Conservation (phyloP, 2,113 vertebrate species). For the Clarias macrocephalus region DNA sequence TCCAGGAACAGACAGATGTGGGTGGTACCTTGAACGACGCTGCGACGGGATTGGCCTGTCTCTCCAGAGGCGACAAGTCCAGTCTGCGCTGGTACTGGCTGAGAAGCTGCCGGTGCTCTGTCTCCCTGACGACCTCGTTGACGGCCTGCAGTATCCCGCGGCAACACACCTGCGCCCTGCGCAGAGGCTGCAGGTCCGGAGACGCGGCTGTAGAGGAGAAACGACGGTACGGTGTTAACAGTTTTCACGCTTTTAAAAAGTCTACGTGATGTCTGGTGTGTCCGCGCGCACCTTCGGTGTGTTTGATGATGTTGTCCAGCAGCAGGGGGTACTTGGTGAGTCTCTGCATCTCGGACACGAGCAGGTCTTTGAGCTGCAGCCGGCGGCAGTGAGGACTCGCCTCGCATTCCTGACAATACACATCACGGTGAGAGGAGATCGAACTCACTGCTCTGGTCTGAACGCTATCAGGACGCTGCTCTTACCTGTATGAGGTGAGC, state of each 20-base stretch:
- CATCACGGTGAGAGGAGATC: not conserved
- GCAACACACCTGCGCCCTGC: constrained; percentile 81
- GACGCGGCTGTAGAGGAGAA: constrained; percentile 68
- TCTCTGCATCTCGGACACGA: constrained; percentile 92
- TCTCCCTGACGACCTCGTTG: constrained; percentile 84
- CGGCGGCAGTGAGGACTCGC: constrained; percentile 88
- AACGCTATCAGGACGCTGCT: not conserved
- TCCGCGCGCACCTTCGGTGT: constrained; percentile 77
- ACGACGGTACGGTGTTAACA: constrained; percentile 22
- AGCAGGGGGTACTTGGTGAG: constrained; percentile 94
- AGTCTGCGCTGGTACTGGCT: constrained; percentile 87
- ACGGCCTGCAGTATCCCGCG: constrained; percentile 84
- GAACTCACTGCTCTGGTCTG: not conserved
- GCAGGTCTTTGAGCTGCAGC: constrained; percentile 90
- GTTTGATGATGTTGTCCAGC: constrained; percentile 87
- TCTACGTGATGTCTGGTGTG: not conserved
- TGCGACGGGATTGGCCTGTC: constrained; percentile 76
- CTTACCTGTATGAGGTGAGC: constrained; percentile 72
- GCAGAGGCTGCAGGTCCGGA: constrained; percentile 78
- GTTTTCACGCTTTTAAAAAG: not conserved
- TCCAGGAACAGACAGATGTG: not conserved
- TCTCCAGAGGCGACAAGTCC: constrained; percentile 77
- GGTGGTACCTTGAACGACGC: constrained; percentile 83
- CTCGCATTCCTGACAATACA: constrained; percentile 69
- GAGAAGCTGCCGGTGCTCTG: constrained; percentile 82